Percentiles rank a stretch among this genome's conserved stretches.
phyloP scores from a whole-genome alignment of 2,888 invertebrate genomes.

The Caenorhabditis sp. region DNA sequence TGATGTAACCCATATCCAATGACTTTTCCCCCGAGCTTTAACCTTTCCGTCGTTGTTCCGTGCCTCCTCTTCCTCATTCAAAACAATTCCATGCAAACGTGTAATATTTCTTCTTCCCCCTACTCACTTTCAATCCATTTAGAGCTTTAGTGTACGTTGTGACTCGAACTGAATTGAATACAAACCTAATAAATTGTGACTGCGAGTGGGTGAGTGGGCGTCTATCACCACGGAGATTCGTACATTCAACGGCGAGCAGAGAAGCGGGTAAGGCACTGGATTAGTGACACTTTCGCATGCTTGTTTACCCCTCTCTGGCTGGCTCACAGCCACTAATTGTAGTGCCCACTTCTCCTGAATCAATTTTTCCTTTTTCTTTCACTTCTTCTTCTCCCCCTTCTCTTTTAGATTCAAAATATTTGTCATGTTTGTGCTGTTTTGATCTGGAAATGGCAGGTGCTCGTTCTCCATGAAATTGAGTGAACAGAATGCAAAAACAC shows the following conservation, averaged over 20 bases:
- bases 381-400: not conserved
- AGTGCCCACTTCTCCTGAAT: slow-evolving; percentile 6
- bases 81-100: slow-evolving; percentile 4
- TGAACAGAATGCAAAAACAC: slow-evolving; percentile 10
- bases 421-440: not conserved
- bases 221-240: too few relatives aligned
- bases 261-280: too few relatives aligned
- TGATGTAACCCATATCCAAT: slow-evolving; percentile 31
- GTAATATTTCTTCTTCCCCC: not conserved
- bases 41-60: too few relatives aligned
- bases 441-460: slow-evolving; percentile 8
- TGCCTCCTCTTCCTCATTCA: not conserved
- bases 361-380: slow-evolving; percentile 4
- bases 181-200: not conserved
- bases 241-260: too few relatives aligned
- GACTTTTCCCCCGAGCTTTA: slow-evolving; percentile 14
- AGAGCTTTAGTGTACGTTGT: not conserved
- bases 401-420: not conserved
- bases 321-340: not conserved
- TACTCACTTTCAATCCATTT: not conserved
- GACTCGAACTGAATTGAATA: not conserved
- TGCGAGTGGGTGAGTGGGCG: too few relatives aligned
- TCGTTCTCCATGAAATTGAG: slow-evolving; percentile 1
- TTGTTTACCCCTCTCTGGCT: slow-evolving; percentile 16
- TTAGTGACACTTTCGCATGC: slow-evolving; percentile 5